Conservation (phyloP, 2,797 vertebrate genomes). For the Staurois parvus region DNA sequence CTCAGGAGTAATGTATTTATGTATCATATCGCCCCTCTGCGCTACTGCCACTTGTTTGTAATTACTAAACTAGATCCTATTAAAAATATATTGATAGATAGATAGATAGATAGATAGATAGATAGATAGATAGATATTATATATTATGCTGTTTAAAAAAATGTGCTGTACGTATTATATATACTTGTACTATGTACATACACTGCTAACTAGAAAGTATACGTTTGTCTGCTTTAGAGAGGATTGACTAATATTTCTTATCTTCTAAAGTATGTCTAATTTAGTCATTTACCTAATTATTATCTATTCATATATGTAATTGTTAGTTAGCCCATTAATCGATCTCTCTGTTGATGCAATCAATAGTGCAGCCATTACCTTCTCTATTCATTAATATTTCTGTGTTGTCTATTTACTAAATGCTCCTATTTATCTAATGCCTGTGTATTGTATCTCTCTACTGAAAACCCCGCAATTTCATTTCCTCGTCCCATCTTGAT, state of each 20-base stretch:
- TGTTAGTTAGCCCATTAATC: conserved; percentile 58
- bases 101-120: neutral
- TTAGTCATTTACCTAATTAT: conserved; percentile 56
- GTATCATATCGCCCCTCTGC: neutral
- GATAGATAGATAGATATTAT: no score
- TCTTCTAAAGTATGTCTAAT: conserved; percentile 28
- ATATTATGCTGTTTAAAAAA: no score
- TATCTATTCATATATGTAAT: conserved; percentile 55
- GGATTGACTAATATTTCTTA: neutral
- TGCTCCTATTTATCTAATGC: conserved; percentile 55
- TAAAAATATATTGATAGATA: neutral
- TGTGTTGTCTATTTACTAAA: conserved; percentile 44
- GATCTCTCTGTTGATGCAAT: conserved; percentile 50
- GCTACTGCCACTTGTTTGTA: neutral
- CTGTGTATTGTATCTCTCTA: conserved; percentile 13
- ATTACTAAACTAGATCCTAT: neutral
- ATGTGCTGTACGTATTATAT: no score
- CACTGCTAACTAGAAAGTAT: neutral
- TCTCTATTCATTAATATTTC: conserved; percentile 57
- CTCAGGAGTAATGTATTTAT: neutral
- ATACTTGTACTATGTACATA: no score
- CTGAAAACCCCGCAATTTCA: conserved; percentile 2
- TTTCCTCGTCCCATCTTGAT: neutral
- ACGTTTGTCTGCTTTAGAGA: neutral
- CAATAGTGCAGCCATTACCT: conserved; percentile 57